A percentile compares a stretch with the other conserved stretches of the same genome.
phyloP scores from a whole-genome alignment of 2,797 vertebrate species.

The Rhynchonycteris naso region DNA sequence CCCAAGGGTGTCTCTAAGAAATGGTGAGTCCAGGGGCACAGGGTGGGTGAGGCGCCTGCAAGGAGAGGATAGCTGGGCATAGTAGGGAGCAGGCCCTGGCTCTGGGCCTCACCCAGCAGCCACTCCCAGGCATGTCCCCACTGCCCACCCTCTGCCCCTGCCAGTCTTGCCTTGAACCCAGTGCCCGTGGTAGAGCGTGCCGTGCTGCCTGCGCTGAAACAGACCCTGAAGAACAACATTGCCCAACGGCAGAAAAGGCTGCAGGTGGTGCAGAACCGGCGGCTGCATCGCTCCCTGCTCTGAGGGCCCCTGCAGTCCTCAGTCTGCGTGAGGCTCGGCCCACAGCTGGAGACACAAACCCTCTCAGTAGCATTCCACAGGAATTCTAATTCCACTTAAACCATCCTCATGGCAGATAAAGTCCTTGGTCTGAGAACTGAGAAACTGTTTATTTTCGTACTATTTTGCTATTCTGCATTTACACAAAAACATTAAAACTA shows the following conservation, averaged over 20 bases:
- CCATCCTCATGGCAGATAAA: background rate
- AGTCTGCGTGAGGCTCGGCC: background rate
- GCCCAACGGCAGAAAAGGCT: constrained; percentile 88
- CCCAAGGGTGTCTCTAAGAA: constrained; percentile 85
- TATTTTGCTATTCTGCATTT: constrained; percentile 27
- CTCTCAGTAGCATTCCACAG: background rate
- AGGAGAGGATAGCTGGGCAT: background rate
- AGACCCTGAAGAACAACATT: constrained; percentile 84
- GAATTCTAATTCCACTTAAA: background rate
- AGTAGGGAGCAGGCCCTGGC: background rate
- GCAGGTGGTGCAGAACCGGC: constrained; percentile 86
- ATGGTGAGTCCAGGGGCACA: constrained; percentile 80
- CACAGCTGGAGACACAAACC: background rate
- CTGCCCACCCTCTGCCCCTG: background rate
- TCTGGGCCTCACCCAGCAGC: background rate
- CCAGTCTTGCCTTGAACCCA: constrained; percentile 82
- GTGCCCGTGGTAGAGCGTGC: constrained; percentile 76
- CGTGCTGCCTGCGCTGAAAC: constrained; percentile 89
- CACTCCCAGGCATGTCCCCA: background rate
- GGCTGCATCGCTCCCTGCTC: constrained; percentile 83
- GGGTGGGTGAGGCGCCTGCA: background rate
- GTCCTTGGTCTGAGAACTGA: constrained; percentile 4
- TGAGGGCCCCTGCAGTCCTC: background rate
- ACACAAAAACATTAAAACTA: background rate
- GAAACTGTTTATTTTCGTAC: constrained; percentile 28